Evolutionary conservation across 2,888 invertebrate species (phyloP).

Genomic region (Meteorus colon): DNA sequence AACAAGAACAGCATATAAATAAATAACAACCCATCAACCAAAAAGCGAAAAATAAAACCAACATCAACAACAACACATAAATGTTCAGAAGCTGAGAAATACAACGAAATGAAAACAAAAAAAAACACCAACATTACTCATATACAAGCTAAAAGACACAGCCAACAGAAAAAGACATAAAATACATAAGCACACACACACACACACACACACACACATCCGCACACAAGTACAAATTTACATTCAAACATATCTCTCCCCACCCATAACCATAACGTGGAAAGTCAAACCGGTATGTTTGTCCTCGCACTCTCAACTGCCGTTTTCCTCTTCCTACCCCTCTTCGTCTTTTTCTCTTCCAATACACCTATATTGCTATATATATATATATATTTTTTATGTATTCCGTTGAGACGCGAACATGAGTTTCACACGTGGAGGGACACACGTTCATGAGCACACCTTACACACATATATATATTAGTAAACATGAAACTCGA

Average conservation of each 20-base stretch:
- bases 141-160: slow-evolving; percentile 13
- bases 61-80: neutral
- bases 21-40: neutral
- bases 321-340: neutral
- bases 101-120: neutral
- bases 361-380: slow-evolving; percentile 3
- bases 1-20: neutral
- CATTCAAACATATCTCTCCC: too few species aligned
- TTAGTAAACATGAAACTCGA: slow-evolving; percentile 34
- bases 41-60: neutral
- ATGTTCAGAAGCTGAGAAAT: neutral
- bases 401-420: slow-evolving; percentile 48
- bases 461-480: slow-evolving; percentile 18
- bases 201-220: neutral
- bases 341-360: slow-evolving; percentile 8
- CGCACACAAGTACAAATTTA: slow-evolving; percentile 2
- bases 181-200: slow-evolving; percentile 2
- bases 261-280: neutral
- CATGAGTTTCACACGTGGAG: slow-evolving; percentile 45
- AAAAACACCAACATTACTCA: slow-evolving; percentile 18
- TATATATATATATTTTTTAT: slow-evolving; percentile 35
- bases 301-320: slow-evolving; percentile 2
- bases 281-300: slow-evolving; percentile 31
- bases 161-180: slow-evolving; percentile 4
- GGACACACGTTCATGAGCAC: slow-evolving; percentile 41